Base-by-base conservation (phyloP, 2,888 invertebrate species). In the Drosophila kuntzei region DNA sequence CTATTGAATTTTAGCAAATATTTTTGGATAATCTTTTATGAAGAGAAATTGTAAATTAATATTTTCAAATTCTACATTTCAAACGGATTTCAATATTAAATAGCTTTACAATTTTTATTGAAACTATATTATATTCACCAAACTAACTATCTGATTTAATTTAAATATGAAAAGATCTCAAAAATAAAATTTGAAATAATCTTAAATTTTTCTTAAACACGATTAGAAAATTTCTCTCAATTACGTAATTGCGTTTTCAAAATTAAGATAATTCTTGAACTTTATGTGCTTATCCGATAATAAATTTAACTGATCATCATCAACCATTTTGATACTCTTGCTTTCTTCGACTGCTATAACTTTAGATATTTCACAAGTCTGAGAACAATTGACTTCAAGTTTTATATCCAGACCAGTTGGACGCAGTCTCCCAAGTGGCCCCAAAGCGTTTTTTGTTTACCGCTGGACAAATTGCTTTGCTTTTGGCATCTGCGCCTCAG, bases 401-500 rank as follows among this genome's bases (percentile, higher is more conserved):
- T 44, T 55, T 57, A 63, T 60, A 76, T 44, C 46, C 55, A 62
- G 59, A 62, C 72, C 73, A 41, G 73, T 51, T 59, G 51, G 57
- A 34, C 39, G 41, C 57, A 54, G 72, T 61, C 68, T 64, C 68
- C 61, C 64, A 64, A 62, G 61, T 50, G 64, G 59, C 47, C 62
- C 68, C 70, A 51, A 64, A 47, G 66, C 54, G 73, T 72, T 78
- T 76, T 87, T 76, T 78, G 80, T 85, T 76, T 85, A 82, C 83
- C 80, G 88, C 86, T 77, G 80, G 83, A 88, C 88, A 88, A 84
- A 84, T 86, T 86, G 84, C 87, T 62, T 67, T 72, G 89, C 89
- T 87, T 83, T 84, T 80, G 83, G 84, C 89, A 88, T 83, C 89
- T 78, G 75, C 54, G 47, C 73, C 70, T 85, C 85, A 69, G 82